A percentile compares a stretch with the other conserved stretches of the same genome.
These are phyloP conservation scores for Riptortus pedestris DNA, from an alignment of 1,140 invertebrate species.

Conservation along the genomic window DNA sequence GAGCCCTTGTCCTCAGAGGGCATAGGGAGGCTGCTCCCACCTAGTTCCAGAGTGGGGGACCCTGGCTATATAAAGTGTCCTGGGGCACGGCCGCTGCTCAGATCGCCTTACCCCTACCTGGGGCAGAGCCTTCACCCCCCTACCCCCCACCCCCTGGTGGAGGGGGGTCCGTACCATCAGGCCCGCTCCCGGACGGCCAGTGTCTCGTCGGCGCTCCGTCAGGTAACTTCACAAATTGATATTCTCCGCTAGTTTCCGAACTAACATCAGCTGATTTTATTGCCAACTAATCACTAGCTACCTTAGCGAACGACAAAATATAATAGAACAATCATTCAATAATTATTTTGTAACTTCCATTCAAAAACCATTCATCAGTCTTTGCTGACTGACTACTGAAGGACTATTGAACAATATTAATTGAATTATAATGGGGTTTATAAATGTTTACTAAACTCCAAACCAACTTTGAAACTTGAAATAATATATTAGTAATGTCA, in stretches of 20 bases:
- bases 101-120: slow-evolving; percentile 5
- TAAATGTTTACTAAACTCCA: too few relatives aligned
- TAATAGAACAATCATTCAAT: too few relatives aligned
- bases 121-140: not conserved
- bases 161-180: not conserved
- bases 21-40: not conserved
- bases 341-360: too few relatives aligned
- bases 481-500: too few relatives aligned
- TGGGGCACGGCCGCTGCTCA: not conserved
- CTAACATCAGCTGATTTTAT: too few relatives aligned
- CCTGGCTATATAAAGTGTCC: slow-evolving; percentile 8
- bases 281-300: too few relatives aligned
- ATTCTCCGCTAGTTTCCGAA: not conserved
- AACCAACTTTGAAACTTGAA: too few relatives aligned
- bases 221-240: not conserved
- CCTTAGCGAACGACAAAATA: too few relatives aligned
- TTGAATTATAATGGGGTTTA: too few relatives aligned
- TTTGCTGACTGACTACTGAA: too few relatives aligned
- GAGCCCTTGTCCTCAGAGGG: not conserved
- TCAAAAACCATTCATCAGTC: too few relatives aligned
- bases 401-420: too few relatives aligned
- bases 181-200: not conserved
- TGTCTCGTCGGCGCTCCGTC: not conserved
- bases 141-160: not conserved
- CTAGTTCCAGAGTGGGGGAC: not conserved